phyloP scores from a whole-genome alignment of 2,113 vertebrate genomes.

The Potamarius usumacintae region DNA sequence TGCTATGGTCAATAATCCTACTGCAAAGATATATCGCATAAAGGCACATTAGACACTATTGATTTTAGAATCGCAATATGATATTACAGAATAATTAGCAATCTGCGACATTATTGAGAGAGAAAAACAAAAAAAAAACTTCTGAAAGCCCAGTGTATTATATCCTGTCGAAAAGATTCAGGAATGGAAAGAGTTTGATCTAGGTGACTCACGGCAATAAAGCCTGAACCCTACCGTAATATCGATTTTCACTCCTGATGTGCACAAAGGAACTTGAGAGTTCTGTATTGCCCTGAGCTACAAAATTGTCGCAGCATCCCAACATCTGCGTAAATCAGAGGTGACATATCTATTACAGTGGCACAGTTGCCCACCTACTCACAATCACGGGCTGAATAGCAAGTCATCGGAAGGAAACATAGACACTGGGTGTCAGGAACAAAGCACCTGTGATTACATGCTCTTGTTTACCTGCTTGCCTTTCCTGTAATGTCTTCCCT shows the following conservation, averaged over 20 bases:
- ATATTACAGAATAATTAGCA: background rate
- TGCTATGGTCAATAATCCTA: background rate
- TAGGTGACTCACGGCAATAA: conserved; percentile 5
- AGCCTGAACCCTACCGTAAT: conserved; percentile 20
- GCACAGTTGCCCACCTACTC: conserved; percentile 33
- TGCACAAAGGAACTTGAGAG: background rate
- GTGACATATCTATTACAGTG: conserved; percentile 46
- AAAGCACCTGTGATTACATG: conserved; percentile 44
- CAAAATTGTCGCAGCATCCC: conserved; percentile 27
- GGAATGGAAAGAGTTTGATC: conserved; percentile 9
- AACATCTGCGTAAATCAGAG: conserved; percentile 32
- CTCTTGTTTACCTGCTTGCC: conserved; percentile 7
- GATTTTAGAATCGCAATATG: background rate
- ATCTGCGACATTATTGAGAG: background rate
- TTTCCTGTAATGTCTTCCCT: background rate
- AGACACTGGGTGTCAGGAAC: conserved; percentile 11
- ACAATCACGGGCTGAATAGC: conserved; percentile 37
- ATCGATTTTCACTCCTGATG: conserved; percentile 36
- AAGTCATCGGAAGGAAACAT: conserved; percentile 38
- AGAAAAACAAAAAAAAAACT: background rate
- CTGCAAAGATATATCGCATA: background rate
- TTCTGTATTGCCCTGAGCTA: background rate
- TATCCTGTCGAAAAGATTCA: background rate
- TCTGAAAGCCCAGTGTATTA: background rate
- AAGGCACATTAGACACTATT: background rate